Base-by-base conservation (phyloP, 2,888 invertebrate species). In the Apodemia mormo region DNA sequence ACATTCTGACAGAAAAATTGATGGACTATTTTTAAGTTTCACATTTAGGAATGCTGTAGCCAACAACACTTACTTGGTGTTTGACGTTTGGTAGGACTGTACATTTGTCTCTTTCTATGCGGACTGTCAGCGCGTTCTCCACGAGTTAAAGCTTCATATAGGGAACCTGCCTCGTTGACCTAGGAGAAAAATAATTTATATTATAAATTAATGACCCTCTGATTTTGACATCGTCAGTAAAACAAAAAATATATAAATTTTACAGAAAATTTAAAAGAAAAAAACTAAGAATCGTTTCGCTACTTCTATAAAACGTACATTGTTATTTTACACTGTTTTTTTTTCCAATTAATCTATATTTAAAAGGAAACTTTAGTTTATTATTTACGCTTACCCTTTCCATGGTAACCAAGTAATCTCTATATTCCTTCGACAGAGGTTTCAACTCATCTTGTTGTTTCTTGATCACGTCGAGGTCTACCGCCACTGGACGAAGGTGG, bases 341-440 rank as follows among this genome's bases (percentile, higher is more conserved):
- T 12, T 45, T 12, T 45, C 37, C 37, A 37, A 37, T 37, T 37
- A 37, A 37, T 37, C 37, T 37, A 5, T 37, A 37, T 37, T 2
- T 37, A 37, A 12, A 12, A 45, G 14, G 4, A 12, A 4, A 12
- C 0, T 45, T 9, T 40, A 40, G 40, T 45, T 45, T 3, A 4
- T 45, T 12, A 45, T 12, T 52, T 10, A n/a, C 6, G 43, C 43
- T 67, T 76, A 95, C 95, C 92, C 97, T 98, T 78, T 98, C 98
- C 64, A 99, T 96, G 45, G 96, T 98, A 14, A 94, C 93, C 0
- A 95, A 96, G 87, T 96, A 98, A 80, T 98, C 98, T 69, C 97
- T 95, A 86, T 98, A 97, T 82, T 98, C 98, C 85, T 98, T 97
- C 22, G 96, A 92, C 66, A 99, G 94, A 0, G 98, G 98, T 85